These are phyloP conservation scores for Sparidentex hasta DNA, from an alignment of 2,797 vertebrate genomes.

Conservation along the genomic window DNA sequence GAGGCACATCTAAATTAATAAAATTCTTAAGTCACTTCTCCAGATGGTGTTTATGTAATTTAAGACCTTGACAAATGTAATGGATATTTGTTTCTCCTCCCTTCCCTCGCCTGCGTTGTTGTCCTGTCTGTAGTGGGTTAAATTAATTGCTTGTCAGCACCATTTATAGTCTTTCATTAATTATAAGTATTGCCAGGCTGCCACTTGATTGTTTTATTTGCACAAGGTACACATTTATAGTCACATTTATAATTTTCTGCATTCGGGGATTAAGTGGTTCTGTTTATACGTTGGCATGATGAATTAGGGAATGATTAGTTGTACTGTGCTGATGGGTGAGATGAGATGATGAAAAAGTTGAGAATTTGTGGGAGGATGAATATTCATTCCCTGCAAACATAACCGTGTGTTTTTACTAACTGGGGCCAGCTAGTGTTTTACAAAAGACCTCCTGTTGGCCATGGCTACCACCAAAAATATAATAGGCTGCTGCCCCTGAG, in stretches of 20 bases:
- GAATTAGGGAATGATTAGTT: slow-evolving; percentile 62
- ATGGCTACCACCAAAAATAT: slow-evolving; percentile 41
- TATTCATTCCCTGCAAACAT: slow-evolving; percentile 16
- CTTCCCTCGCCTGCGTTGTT: slow-evolving; percentile 33
- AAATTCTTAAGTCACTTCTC: slow-evolving; percentile 73
- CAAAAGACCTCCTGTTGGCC: slow-evolving; percentile 44
- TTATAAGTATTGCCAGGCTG: slow-evolving; percentile 66
- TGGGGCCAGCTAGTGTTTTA: slow-evolving; percentile 29
- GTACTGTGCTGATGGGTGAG: slow-evolving; percentile 39
- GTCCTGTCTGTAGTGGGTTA: slow-evolving; percentile 60
- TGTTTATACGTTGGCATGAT: slow-evolving; percentile 32
- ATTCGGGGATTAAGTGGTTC: slow-evolving; percentile 45
- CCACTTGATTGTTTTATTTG: slow-evolving; percentile 63
- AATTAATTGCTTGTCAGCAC: slow-evolving; percentile 77
- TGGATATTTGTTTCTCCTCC: slow-evolving; percentile 59
- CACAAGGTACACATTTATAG: slow-evolving; percentile 54
- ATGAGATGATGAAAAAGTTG: slow-evolving; percentile 14
- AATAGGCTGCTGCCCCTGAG: slow-evolving; percentile 43
- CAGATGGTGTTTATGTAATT: slow-evolving; percentile 84
- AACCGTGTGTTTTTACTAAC: slow-evolving; percentile 19
- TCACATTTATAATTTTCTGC: slow-evolving; percentile 47
- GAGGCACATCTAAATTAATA: slow-evolving; percentile 65
- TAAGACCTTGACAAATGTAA: slow-evolving; percentile 74
- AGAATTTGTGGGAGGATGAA: slow-evolving; percentile 28
- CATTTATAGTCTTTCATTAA: slow-evolving; percentile 78